A percentile compares a stretch with the other conserved stretches of the same genome.
Evolutionary conservation across 2,888 invertebrate genomes (phyloP).

Genomic region (Mythimna lalbum): DNA sequence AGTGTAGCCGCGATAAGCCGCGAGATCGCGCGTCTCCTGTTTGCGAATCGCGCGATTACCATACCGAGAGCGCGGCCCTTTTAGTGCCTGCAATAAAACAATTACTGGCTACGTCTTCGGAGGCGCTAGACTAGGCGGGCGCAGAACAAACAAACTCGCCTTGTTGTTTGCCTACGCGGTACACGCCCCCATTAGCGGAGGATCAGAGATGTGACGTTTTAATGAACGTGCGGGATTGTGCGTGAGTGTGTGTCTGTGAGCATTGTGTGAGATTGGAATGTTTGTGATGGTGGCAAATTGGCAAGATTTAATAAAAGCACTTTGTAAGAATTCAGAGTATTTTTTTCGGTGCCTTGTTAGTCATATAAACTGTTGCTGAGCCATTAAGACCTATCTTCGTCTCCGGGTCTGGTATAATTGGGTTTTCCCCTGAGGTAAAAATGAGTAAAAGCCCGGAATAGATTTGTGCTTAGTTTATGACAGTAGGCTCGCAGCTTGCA

Average conservation of each 20-base stretch:
- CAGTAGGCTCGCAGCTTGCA: too few species aligned
- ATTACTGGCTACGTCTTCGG: conserved; percentile 63
- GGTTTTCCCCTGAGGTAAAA: too few species aligned
- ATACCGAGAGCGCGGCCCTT: conserved; percentile 64
- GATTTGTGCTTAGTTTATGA: too few species aligned
- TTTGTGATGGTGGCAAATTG: too few species aligned
- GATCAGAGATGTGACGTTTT: conserved; percentile 29
- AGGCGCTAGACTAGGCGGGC: conserved; percentile 46
- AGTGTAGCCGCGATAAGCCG: conserved; percentile 59
- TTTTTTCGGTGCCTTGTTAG: too few species aligned
- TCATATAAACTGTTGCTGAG: too few species aligned
- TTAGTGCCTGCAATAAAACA: conserved; percentile 68
- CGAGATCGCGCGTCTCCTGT: conserved; percentile 66
- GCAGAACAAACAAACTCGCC: conserved; percentile 39
- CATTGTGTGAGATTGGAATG: too few species aligned
- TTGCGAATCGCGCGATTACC: conserved; percentile 77
- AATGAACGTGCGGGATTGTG: conserved; percentile 31
- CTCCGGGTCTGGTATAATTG: too few species aligned
- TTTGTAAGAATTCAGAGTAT: too few species aligned
- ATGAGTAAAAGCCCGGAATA: too few species aligned
- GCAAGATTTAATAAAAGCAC: too few species aligned
- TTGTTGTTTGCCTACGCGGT: conserved; percentile 32
- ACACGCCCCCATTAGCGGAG: not conserved
- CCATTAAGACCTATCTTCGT: too few species aligned
- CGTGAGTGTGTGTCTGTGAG: not conserved